Base-by-base conservation (phyloP, 1,140 invertebrate genomes). In the Temnothorax nylanderi region DNA sequence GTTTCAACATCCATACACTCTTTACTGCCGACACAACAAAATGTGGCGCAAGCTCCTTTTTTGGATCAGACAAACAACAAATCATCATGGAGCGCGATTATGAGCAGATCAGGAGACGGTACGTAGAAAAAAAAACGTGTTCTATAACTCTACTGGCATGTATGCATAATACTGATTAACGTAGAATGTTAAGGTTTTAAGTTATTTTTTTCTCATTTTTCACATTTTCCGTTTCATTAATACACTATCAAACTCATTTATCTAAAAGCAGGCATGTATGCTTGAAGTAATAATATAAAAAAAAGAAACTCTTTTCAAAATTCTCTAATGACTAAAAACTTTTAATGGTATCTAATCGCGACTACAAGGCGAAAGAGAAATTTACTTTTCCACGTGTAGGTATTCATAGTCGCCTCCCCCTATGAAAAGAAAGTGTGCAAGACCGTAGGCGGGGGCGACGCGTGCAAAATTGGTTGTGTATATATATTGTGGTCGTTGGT, bases 21-120 rank as follows among this genome's bases (percentile, higher is more conserved):
- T 85, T 89, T 94, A 92, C 92, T 94, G 89, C 94, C 94, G 93
- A 93, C 93, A 81, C 94, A 94, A 91, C 94, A 94, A 93, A 92
- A 90, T 89, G 93, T 86, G 76, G 89, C 93, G 88, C 94, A 94
- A 77, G 67, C 93, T 88, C 88, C 92, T 86, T 94, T 95, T 93
- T 90, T 93, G 89, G 91, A 93, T 84, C 95, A 95, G 88, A 64
- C 90, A 90, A 94, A 93, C 86, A 95, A 94, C 94, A 96, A 96
- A 93, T 96, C 95, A 92, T 94, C 96, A 95, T 96, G 96, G 96
- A 96, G 96, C 87, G 95, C 95, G 82, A 95, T 96, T 89, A 96
- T 96, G 94, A 95, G 93, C 93, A 93, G 94, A 94, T 94, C 95
- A 92, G 95, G 95, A 94, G 95, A 96, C 88, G 93, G 91, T 91